A percentile compares a stretch with the other conserved stretches of the same genome.
Conservation (phyloP, 1,140 invertebrate species). For the Anastrepha ludens region DNA sequence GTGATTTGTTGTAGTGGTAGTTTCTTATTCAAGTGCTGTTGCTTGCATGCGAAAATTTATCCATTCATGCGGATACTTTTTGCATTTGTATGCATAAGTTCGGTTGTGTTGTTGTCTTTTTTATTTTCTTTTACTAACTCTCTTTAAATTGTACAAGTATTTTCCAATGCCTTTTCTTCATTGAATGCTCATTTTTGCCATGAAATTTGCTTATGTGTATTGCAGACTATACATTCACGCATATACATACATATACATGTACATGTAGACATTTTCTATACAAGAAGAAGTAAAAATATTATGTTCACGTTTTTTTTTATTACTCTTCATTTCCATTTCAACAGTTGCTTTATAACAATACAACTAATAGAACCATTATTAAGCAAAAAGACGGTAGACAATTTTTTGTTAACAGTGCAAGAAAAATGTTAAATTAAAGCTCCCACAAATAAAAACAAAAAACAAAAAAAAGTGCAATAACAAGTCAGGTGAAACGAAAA, state of each 20-base stretch:
- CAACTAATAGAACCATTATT: background rate
- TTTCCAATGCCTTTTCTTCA: conserved; percentile 7
- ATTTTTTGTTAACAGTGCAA: background rate
- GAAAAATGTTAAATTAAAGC: conserved; percentile 4
- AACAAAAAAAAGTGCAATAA: conserved; percentile 12
- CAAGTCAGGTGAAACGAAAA: conserved; percentile 23
- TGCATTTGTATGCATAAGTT: conserved; percentile 26
- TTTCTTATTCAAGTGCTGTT: background rate
- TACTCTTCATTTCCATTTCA: background rate
- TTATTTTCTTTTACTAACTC: conserved; percentile 13
- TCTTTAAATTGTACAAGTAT: background rate
- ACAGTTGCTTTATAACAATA: background rate
- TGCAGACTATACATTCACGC: background rate
- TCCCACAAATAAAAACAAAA: background rate
- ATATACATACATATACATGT: background rate
- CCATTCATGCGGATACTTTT: background rate
- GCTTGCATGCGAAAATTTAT: conserved; percentile 39
- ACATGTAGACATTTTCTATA: background rate
- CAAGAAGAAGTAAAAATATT: background rate
- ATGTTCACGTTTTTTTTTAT: too few species aligned
- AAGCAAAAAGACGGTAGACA: background rate
- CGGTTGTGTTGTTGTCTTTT: conserved; percentile 6
- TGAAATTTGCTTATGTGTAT: background rate
- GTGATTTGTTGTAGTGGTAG: background rate
- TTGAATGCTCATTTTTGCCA: background rate